phyloP scores from a whole-genome alignment of 2,113 vertebrate species.

The Rostratula benghalensis region DNA sequence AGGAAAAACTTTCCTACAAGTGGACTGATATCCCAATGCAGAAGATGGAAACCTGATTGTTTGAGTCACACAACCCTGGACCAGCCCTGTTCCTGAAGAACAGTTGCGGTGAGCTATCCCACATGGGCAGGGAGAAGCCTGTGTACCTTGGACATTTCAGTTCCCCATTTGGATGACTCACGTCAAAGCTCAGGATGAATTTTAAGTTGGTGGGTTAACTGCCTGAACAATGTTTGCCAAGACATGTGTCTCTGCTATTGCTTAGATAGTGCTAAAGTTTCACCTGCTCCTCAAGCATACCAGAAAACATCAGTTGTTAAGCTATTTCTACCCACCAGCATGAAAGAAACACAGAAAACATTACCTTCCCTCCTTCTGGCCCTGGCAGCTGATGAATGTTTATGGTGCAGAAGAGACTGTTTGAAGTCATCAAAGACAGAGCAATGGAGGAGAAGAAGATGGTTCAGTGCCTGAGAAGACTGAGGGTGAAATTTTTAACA shows the following conservation, averaged over 20 bases:
- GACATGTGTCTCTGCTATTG: background rate
- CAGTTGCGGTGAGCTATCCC: constrained; percentile 11
- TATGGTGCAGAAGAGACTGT: background rate
- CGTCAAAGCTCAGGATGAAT: constrained; percentile 54
- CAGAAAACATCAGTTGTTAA: constrained; percentile 6
- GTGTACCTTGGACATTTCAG: constrained; percentile 26
- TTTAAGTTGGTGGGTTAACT: constrained; percentile 47
- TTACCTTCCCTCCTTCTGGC: background rate
- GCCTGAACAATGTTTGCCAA: background rate
- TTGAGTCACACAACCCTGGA: constrained; percentile 55
- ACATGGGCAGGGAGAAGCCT: constrained; percentile 19
- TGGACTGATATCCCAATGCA: constrained; percentile 30
- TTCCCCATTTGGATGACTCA: constrained; percentile 54
- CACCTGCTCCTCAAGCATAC: constrained; percentile 4
- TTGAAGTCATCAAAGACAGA: background rate
- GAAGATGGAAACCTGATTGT: constrained; percentile 44
- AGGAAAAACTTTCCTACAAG: constrained; percentile 55
- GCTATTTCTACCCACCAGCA: background rate
- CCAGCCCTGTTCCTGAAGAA: background rate
- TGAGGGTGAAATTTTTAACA: background rate
- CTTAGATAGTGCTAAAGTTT: constrained; percentile 33
- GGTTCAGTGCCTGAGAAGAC: background rate
- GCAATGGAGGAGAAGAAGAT: background rate
- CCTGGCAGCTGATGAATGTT: background rate
- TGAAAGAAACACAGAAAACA: background rate